Percentiles rank a stretch among this genome's conserved stretches.
Evolutionary conservation across 2,797 vertebrate species (phyloP).

Genomic region (Cyprinella venusta): DNA sequence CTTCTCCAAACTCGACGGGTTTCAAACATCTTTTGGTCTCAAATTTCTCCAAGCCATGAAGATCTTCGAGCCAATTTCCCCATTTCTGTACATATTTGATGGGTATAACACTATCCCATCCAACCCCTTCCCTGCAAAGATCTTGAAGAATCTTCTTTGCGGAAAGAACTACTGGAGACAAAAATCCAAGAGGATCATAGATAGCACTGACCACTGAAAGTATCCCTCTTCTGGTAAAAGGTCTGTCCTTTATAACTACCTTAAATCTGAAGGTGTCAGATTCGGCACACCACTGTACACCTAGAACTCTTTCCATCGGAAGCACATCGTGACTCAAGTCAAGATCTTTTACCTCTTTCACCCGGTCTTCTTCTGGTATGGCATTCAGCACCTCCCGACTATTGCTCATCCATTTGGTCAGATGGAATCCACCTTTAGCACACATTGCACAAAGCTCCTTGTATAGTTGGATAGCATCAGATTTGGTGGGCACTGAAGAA

Average conservation of each 20-base stretch:
- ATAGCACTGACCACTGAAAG: neutral
- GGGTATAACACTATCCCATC: neutral
- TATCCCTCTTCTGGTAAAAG: neutral
- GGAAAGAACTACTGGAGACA: neutral
- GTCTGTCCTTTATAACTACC: neutral
- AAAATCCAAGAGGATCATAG: neutral
- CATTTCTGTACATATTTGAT: neutral
- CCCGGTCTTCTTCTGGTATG: neutral
- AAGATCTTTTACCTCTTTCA: neutral
- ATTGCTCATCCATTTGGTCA: neutral
- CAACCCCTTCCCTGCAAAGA: neutral
- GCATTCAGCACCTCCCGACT: neutral
- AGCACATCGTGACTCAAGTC: neutral
- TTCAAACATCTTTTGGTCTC: constrained; percentile 10
- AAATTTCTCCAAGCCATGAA: constrained; percentile 9
- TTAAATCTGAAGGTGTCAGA: neutral
- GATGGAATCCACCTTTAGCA: neutral
- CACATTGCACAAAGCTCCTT: neutral
- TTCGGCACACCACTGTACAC: neutral
- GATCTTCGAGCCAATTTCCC: neutral
- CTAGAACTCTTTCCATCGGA: neutral
- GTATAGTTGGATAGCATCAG: neutral
- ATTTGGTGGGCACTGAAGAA: neutral
- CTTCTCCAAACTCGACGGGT: neutral
- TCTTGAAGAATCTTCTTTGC: constrained; percentile 4